Evolutionary conservation across 2,797 vertebrate genomes (phyloP), one percentile per base, ranked within the genome.

Genomic region (Clamator glandarius): DNA sequence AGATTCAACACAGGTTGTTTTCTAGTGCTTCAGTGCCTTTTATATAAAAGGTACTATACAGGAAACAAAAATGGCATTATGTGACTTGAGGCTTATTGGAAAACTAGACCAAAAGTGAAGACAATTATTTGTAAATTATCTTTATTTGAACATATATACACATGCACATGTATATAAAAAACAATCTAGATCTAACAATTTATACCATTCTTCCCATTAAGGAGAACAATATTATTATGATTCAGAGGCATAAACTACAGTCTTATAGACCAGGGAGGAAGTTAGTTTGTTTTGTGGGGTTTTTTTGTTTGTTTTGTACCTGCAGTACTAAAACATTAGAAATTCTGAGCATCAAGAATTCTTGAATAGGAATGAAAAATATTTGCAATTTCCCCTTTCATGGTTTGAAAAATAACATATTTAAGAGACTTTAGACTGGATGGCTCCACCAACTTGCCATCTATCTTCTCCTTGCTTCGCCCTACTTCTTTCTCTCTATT

Each of bases 321-420:
- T 26, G 24, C 35, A 74, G 63, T 29, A 8, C 4, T 51, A 36
- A n/a, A n/a, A n/a, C n/a, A n/a, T n/a, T n/a, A n/a, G n/a, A n/a
- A n/a, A n/a, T n/a, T n/a, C n/a, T n/a, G 36, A 28, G n/a, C 66
- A 54, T 66, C 41, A 17, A 16, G 11, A 46, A 50, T 50, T 72
- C 67, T 31, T 0, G 0, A n/a, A 29, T 46, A 14, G 33, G 24
- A 86, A 26, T 10, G 10, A 84, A 92, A 81, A 70, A 12, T 6
- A 26, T 51, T 93, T 81, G 15, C 54, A 75, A 31, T 41, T 41
- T 85, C 12, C 66, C 20, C 23, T 66, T 82, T 85, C 14, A 31
- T 15, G n/a, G 36, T 42, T 93, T 95, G 73, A 95, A 96, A 97
- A 85, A 64, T 29, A 84, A 64, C 33, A 58, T 69, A 77, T 95